phyloP scores from a whole-genome alignment of 2,888 invertebrate species.

The Lasioglossum morio region DNA sequence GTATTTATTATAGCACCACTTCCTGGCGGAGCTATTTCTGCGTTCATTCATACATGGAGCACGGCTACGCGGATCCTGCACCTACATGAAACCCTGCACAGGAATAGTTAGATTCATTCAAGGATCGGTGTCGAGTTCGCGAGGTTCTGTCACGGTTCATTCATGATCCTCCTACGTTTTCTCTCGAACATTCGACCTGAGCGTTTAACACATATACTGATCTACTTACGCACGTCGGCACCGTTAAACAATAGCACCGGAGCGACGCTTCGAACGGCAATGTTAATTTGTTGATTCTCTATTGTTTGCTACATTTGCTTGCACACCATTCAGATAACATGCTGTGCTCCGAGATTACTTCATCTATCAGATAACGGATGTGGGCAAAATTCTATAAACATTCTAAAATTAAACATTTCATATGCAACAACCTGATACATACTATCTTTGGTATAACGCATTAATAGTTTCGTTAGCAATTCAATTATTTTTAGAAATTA shows the following conservation, averaged over 20 bases:
- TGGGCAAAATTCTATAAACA: too few species aligned
- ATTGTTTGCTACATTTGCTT: not conserved
- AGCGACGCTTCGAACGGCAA: not conserved
- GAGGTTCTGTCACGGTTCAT: constrained; percentile 71
- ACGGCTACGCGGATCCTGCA: constrained; percentile 61
- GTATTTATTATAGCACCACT: constrained; percentile 78
- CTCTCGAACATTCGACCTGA: constrained; percentile 34
- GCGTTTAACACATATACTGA: not conserved
- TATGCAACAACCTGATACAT: too few species aligned
- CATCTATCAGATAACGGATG: too few species aligned
- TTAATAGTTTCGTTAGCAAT: too few species aligned
- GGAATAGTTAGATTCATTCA: constrained; percentile 76
- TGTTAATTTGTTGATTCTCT: not conserved
- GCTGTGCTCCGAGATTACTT: too few species aligned
- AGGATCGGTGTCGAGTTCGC: constrained; percentile 61
- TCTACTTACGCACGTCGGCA: not conserved
- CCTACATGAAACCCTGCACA: constrained; percentile 59
- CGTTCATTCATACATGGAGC: constrained; percentile 75
- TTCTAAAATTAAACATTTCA: too few species aligned
- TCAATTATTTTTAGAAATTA: too few species aligned
- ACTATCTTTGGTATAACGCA: too few species aligned
- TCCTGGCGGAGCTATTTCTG: constrained; percentile 78
- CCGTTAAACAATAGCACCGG: not conserved
- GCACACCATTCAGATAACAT: not conserved
- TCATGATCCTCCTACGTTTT: constrained; percentile 67